phyloP scores from a whole-genome alignment of 2,113 vertebrate species.

The Poeciliopsis retropinna region DNA sequence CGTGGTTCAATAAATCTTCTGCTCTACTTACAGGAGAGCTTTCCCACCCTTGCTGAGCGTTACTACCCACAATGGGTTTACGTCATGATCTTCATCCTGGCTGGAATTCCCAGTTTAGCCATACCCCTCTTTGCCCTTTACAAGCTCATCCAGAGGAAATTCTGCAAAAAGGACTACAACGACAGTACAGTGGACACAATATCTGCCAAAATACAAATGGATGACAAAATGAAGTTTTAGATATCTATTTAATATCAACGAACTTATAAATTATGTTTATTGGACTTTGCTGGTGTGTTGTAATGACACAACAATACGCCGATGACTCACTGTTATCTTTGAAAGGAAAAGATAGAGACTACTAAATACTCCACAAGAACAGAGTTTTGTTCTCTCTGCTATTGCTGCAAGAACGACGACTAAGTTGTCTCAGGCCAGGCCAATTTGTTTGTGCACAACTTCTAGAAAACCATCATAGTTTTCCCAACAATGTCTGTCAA shows the following conservation, averaged over 20 bases:
- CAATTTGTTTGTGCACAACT: not conserved
- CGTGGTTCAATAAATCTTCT: not conserved
- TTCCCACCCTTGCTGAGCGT: constrained; percentile 78
- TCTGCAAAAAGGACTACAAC: constrained; percentile 43
- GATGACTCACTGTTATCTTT: constrained; percentile 4
- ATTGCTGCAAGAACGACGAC: not conserved
- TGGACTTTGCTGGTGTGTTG: not conserved
- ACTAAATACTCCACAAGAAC: not conserved
- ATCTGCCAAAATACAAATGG: constrained; percentile 68
- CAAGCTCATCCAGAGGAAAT: constrained; percentile 78
- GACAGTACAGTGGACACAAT: constrained; percentile 44
- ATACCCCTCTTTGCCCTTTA: constrained; percentile 83
- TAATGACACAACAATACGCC: not conserved
- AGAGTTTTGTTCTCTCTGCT: not conserved
- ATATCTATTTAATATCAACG: constrained; percentile 7
- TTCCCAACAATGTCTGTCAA: too few species aligned
- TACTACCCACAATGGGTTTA: constrained; percentile 85
- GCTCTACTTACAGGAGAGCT: constrained; percentile 72
- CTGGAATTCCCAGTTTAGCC: constrained; percentile 85
- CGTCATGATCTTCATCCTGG: constrained; percentile 84
- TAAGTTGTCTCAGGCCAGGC: not conserved
- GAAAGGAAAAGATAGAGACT: not conserved
- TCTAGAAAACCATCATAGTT: too few species aligned
- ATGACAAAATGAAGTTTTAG: constrained; percentile 42
- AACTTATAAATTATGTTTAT: constrained; percentile 12